Evolutionary conservation across 1,140 invertebrate species (phyloP), one percentile per base, ranked within the genome.

Genomic region (Listronotus bonariensis): DNA sequence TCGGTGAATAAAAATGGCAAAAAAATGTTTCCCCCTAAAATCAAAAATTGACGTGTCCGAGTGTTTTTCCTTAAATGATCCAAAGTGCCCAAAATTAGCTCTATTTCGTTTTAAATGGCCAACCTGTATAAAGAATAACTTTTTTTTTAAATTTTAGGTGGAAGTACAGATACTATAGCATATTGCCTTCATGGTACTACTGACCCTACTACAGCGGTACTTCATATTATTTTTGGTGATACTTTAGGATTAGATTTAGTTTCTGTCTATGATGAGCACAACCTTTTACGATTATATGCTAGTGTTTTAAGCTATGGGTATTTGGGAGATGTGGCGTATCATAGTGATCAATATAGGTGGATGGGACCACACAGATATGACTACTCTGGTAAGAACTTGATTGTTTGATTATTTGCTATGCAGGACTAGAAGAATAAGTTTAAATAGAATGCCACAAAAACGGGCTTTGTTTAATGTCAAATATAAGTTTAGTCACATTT

Each of bases 291-390:
- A 57, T 87, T 92, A 68, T 91, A 88, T 71, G 89, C 91, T 9
- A 91, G 92, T 65, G 87, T 94, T 54, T 80, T 95, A 11, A 92
- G 89, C 56, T 96, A 96, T 78, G 93, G 93, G 10, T 95, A 92
- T 76, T 84, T 96, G 68, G 94, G 94, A 3, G 93, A 96, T 79
- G 86, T 93, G 20, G 83, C 95, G 1, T 82, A 84, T 56, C 88
- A 92, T 66, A 94, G 92, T 74, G 94, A 96, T 72, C 86, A 87
- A 48, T 88, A 90, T 70, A 81, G 93, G 10, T 95, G 92, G 89
- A 90, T 96, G 88, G 93, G 93, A 36, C 92, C 93, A n/a, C 85
- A 86, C 62, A 80, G 93, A 67, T 96, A 96, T 75, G 89, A 93
- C 74, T 92, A 88, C 79, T 88, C 89, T 49, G 90, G 89, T 89